Evolutionary conservation across 2,888 invertebrate species (phyloP), one percentile per base, ranked within the genome.

Genomic region (Apodemia mormo): DNA sequence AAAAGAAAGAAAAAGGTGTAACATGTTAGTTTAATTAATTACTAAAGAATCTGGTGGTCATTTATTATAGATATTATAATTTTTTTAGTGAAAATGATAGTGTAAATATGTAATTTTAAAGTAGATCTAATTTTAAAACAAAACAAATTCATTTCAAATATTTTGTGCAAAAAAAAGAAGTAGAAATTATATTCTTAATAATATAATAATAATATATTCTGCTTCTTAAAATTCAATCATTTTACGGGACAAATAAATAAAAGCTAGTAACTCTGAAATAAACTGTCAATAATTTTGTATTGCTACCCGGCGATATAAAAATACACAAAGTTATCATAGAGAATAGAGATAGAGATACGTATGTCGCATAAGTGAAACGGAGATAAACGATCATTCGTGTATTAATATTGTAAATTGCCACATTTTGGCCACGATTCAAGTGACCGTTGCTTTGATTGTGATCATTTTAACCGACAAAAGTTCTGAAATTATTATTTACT

Each of bases 391-490:
- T 8, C 6, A 66, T 65, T 40, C 1, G 69, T 10, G 33, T 14
- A 49, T 67, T 68, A 61, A 10, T 37, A 58, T 66, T 10, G 9
- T 54, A 64, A 22, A 54, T 64, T 33, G 56, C n/a, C 6, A 65
- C 52, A 64, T 75, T 76, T 70, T 79, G 79, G 79, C 78, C 79
- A 79, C 81, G 78, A 84, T 81, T 82, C 80, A 77, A 85, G 80
- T 81, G 88, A 86, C 87, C 90, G 90, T 92, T 90, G 87, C 85
- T 87, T 89, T 87, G 83, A 89, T 86, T 88, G 85, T 74, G 72
- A 71, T 73, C 22, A 8, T 22, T 54, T 54, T 14, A 75, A 76
- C 76, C 75, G 78, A 78, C 77, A 69, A 73, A 73, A 75, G 72
- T 71, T 70, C 29, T 65, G 40, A 54, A 68, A 68, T 68, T 61